These are phyloP conservation scores for Eupithecia inturbata DNA, from an alignment of 2,888 invertebrate species.

Conservation along the genomic window DNA sequence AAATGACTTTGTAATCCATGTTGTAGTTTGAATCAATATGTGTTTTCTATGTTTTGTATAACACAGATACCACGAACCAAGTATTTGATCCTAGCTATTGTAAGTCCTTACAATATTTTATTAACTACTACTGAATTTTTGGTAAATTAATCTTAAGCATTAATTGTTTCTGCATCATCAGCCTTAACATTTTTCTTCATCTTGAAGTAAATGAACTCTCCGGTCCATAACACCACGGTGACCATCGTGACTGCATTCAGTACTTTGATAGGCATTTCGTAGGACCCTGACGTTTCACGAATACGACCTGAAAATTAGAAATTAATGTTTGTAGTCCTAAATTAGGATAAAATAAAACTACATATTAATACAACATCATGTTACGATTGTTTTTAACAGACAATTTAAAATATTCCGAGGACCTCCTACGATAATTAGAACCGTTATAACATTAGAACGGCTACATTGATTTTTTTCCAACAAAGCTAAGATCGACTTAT, in stretches of 20 bases:
- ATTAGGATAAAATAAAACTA: background rate
- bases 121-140: background rate
- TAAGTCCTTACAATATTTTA: background rate
- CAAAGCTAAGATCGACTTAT: too few species aligned
- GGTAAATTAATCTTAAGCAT: slow-evolving; percentile 9
- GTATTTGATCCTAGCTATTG: background rate
- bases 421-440: too few species aligned
- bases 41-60: background rate
- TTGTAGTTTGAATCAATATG: slow-evolving; percentile 1
- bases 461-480: too few species aligned
- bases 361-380: too few species aligned
- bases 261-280: slow-evolving; percentile 84
- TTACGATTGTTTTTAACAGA: too few species aligned
- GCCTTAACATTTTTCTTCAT: slow-evolving; percentile 58
- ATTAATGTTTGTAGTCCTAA: background rate
- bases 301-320: slow-evolving; percentile 80
- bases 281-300: slow-evolving; percentile 85
- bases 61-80: background rate
- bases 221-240: slow-evolving; percentile 85
- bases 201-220: slow-evolving; percentile 77
- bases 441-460: too few species aligned
- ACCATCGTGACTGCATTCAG: slow-evolving; percentile 85
- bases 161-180: slow-evolving; percentile 38
- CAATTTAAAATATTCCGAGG: too few species aligned
- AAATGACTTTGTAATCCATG: slow-evolving; percentile 33